phyloP scores from a whole-genome alignment of 35 echinoderm and acorn worm species.

The Ophioderma brevispina region DNA sequence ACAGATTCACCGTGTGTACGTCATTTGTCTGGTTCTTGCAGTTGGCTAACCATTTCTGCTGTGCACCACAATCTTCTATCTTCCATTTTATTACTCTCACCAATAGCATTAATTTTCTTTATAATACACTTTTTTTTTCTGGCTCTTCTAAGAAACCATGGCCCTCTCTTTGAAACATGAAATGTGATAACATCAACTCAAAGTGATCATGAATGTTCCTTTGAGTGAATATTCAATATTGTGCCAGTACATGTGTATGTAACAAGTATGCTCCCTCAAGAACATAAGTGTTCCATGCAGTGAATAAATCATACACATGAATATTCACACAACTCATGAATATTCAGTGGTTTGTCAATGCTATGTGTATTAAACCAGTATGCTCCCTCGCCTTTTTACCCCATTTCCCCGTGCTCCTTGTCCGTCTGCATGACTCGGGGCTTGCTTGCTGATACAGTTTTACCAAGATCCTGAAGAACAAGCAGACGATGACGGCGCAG shows the following conservation, averaged over 20 bases:
- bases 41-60: too few relatives aligned
- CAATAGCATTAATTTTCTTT: too few relatives aligned
- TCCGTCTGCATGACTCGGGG: background rate
- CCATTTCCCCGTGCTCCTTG: slow-evolving; percentile 30
- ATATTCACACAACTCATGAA: background rate
- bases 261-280: background rate
- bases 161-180: too few relatives aligned
- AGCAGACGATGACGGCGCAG: slow-evolving; percentile 38
- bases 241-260: background rate
- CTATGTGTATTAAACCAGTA: background rate
- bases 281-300: background rate
- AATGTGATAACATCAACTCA: too few relatives aligned
- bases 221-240: too few relatives aligned
- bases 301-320: background rate
- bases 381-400: slow-evolving; percentile 12
- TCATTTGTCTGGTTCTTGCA: too few relatives aligned
- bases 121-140: too few relatives aligned
- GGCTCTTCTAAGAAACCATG: too few relatives aligned
- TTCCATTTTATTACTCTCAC: too few relatives aligned
- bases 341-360: background rate
- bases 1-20: too few relatives aligned
- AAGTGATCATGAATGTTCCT: too few relatives aligned
- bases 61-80: too few relatives aligned
- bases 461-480: slow-evolving; percentile 89
- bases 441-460: slow-evolving; percentile 47